Evolutionary conservation across 2,797 vertebrate species (phyloP).

Genomic region (Xyrichtys novacula): DNA sequence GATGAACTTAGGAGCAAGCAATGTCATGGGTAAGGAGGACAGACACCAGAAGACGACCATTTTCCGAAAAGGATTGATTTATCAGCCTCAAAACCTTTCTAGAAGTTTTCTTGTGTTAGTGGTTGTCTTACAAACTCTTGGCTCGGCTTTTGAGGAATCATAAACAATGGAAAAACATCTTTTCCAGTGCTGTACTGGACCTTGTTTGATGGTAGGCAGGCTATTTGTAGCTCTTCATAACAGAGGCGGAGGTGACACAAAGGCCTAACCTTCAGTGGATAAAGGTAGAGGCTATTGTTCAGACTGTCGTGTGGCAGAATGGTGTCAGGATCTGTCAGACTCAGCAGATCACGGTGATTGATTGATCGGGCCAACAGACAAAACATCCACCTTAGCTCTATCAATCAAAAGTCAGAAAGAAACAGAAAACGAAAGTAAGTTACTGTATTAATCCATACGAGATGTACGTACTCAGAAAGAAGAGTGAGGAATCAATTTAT

Average conservation of each 20-base stretch:
- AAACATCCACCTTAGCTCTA: not conserved
- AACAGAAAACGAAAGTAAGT: not conserved
- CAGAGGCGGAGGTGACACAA: not conserved
- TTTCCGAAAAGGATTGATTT: not conserved
- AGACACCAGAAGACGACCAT: too few relatives aligned
- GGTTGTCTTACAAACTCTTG: too few relatives aligned
- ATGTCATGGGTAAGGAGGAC: not conserved
- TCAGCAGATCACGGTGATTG: constrained; percentile 21
- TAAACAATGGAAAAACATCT: not conserved
- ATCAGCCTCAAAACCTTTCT: too few relatives aligned
- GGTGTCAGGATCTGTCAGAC: constrained; percentile 19
- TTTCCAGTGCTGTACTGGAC: not conserved
- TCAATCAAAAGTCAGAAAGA: constrained; percentile 4
- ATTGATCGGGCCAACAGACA: not conserved
- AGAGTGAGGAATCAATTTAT: too few relatives aligned
- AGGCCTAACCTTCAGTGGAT: constrained; percentile 10
- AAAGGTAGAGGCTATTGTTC: constrained; percentile 13
- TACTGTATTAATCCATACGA: not conserved
- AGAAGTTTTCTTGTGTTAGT: too few relatives aligned
- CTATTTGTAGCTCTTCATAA: not conserved
- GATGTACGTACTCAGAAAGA: not conserved
- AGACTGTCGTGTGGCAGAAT: not conserved
- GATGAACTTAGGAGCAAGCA: not conserved
- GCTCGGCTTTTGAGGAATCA: not conserved
- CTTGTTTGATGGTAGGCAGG: not conserved